Evolutionary conservation across 2,888 invertebrate genomes (phyloP).

Genomic region (Cremastobaeus sp.): DNA sequence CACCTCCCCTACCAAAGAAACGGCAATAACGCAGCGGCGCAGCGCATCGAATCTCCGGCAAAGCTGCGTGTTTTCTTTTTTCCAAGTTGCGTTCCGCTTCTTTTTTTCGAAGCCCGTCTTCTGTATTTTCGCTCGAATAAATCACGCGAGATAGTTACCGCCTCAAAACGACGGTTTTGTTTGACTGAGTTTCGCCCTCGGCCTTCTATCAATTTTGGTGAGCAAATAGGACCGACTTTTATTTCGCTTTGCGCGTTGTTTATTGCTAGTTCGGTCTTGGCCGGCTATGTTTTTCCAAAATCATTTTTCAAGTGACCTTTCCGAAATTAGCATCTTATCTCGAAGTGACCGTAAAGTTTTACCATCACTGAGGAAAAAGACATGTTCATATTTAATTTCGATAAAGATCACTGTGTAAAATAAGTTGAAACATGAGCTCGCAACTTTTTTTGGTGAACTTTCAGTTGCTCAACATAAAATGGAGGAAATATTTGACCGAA

Average conservation of each 20-base stretch:
- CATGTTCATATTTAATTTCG: no score
- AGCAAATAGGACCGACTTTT: conserved; percentile 42
- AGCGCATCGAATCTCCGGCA: conserved; percentile 9
- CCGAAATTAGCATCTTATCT: no score
- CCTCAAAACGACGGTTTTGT: conserved; percentile 49
- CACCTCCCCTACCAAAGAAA: conserved; percentile 19
- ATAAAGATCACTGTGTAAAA: no score
- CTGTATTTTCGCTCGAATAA: conserved; percentile 50
- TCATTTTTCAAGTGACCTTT: no score
- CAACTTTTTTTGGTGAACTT: no score
- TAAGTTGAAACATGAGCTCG: no score
- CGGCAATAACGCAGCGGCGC: conserved; percentile 24
- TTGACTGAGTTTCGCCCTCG: conserved; percentile 39
- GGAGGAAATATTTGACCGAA: no score
- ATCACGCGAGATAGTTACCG: conserved; percentile 41
- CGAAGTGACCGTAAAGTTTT: no score
- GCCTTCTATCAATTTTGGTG: conserved; percentile 43
- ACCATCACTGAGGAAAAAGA: no score
- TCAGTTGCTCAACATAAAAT: no score
- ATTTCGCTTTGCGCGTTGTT: conserved; percentile 23
- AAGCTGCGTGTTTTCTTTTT: conserved; percentile 24
- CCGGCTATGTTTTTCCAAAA: background rate
- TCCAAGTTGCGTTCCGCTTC: conserved; percentile 5
- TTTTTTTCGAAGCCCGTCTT: conserved; percentile 28
- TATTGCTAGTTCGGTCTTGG: conserved; percentile 1